A percentile compares a stretch with the other conserved stretches of the same genome.
Evolutionary conservation across 2,888 invertebrate species (phyloP).

Genomic region (Nomada fucata): DNA sequence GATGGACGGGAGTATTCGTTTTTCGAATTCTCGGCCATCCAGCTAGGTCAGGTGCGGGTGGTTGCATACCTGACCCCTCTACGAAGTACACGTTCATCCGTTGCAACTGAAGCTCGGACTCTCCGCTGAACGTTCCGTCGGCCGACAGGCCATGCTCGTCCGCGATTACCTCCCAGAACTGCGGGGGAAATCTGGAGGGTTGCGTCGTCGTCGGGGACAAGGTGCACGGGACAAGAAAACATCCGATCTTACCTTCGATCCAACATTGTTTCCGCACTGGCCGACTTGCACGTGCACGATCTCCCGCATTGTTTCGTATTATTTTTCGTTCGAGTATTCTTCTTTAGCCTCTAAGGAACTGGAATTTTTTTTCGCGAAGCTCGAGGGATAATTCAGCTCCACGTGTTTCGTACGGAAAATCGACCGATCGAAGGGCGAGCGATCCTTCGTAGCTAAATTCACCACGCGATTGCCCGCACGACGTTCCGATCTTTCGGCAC

Average conservation of each 20-base stretch:
- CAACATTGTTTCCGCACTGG: constrained; percentile 95
- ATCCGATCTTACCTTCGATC: constrained; percentile 86
- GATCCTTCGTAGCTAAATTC: not conserved
- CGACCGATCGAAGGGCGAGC: no score
- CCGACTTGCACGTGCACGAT: constrained; percentile 93
- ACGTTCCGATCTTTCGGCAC: not conserved
- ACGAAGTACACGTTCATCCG: constrained; percentile 87
- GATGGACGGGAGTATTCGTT: not conserved
- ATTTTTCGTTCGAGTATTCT: no score
- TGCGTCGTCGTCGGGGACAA: not conserved
- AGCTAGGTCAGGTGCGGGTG: no score
- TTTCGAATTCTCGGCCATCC: no score
- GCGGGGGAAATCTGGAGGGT: constrained; percentile 4
- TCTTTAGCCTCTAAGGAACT: not conserved
- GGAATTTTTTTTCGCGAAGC: not conserved
- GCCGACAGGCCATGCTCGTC: constrained; percentile 88
- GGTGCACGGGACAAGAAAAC: not conserved
- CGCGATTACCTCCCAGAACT: constrained; percentile 91
- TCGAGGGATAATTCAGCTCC: not conserved
- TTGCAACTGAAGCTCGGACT: constrained; percentile 86
- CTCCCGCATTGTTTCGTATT: constrained; percentile 88
- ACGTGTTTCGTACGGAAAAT: no score
- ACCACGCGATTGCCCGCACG: not conserved
- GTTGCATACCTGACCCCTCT: constrained; percentile 83
- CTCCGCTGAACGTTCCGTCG: constrained; percentile 85